Evolutionary conservation across 2,113 vertebrate species (phyloP), one percentile per base, ranked within the genome.

Genomic region (Bolborhynchus lineola): DNA sequence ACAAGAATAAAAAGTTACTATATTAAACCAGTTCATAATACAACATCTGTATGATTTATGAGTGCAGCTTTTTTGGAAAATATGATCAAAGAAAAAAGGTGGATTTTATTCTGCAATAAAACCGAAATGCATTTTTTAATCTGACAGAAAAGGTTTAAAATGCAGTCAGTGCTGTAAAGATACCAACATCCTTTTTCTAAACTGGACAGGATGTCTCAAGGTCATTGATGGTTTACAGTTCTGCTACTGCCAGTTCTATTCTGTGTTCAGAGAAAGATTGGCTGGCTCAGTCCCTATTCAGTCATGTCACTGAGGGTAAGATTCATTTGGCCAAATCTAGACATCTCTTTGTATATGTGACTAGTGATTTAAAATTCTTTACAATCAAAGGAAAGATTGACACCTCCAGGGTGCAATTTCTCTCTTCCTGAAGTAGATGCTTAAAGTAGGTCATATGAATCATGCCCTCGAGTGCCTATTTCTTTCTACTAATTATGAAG

Each of bases 381-480:
- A 19, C 44, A 90, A 92, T 74, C 88, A 96, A 94, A 94, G 46
- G 50, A 77, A 64, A 83, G 88, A 90, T 46, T 88, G 90, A 80
- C 92, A 90, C 24, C 88, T 88, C 88, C 62, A 62, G 88, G 57
- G 79, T 82, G 67, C 37, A 85, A 96, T 96, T 95, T 42, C 92
- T 92, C 79, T 93, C 55, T 57, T 89, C 55, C 68, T 2, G 11
- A 92, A 94, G 76, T 9, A 92, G 68, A 20, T 74, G 21, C 37
- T 78, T 88, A 67, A 95, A 96, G 80, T 94, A 86, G 92, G 92
- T 90, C 80, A 24, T 53, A 83, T 83, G 86, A 94, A 86, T 92
- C 92, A 93, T 67, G 76, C 50, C 68, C 64, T 65, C 16, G 14
- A 74, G 31, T 70, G 42, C 74, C 80, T 90, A 21, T 80, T 88